phyloP scores from a whole-genome alignment of 2,888 invertebrate species.

The Lithophane leautieri region DNA sequence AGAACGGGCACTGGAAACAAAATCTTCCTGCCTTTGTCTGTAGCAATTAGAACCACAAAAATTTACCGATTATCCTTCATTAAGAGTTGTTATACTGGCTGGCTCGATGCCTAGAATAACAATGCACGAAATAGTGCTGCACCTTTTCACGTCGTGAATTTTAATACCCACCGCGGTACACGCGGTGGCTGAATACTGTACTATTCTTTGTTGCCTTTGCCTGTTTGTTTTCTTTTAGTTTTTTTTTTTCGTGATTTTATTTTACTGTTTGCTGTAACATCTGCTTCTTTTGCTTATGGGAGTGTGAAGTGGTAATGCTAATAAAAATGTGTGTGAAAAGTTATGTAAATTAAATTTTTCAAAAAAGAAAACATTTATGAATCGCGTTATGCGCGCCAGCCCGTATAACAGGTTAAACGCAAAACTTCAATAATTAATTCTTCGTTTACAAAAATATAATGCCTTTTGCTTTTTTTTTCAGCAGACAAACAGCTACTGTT shows the following conservation, averaged over 20 bases:
- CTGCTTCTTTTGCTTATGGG: slow-evolving; percentile 60
- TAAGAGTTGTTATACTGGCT: slow-evolving; percentile 65
- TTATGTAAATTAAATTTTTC: neutral
- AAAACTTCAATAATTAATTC: neutral
- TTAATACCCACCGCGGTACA: slow-evolving; percentile 72
- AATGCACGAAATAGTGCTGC: slow-evolving; percentile 77
- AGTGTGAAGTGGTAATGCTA: slow-evolving; percentile 3
- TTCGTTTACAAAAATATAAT: too few species aligned
- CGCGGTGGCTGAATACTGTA: slow-evolving; percentile 64
- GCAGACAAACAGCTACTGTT: neutral
- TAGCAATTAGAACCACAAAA: slow-evolving; percentile 64
- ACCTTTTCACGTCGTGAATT: slow-evolving; percentile 72
- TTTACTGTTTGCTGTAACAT: slow-evolving; percentile 70
- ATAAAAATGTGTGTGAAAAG: neutral
- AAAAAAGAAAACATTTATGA: too few species aligned
- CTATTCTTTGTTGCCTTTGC: slow-evolving; percentile 55
- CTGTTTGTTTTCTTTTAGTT: slow-evolving; percentile 62
- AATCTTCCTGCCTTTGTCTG: slow-evolving; percentile 57
- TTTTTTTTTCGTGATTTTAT: slow-evolving; percentile 66
- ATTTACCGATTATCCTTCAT: slow-evolving; percentile 66
- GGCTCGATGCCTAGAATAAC: slow-evolving; percentile 70
- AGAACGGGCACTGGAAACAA: slow-evolving; percentile 44
- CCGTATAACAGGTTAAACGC: accelerated
- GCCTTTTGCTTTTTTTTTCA: too few species aligned
- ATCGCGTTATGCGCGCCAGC: neutral